phyloP scores from a whole-genome alignment of 1,140 invertebrate species.

The Triops cancriformis region DNA sequence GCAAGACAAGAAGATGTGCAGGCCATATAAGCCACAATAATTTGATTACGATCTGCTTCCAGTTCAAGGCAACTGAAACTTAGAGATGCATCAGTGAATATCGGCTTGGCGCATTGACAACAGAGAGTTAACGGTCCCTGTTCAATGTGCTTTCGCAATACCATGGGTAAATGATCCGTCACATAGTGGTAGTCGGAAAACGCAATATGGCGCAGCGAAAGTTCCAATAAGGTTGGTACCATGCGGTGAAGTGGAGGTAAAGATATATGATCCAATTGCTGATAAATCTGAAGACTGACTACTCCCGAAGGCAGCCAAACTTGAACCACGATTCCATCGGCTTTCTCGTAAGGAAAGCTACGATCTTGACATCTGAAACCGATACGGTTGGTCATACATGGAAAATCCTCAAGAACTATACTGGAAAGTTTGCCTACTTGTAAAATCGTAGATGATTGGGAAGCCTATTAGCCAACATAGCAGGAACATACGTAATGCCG shows the following conservation, averaged over 20 bases:
- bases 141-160: neutral
- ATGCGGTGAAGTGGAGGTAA: neutral
- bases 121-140: neutral
- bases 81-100: neutral
- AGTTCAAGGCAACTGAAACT: neutral
- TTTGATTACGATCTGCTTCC: neutral
- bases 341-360: neutral
- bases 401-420: neutral
- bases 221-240: slow-evolving; percentile 5
- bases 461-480: slow-evolving; percentile 12
- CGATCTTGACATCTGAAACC: neutral
- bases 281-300: neutral
- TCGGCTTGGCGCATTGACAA: neutral
- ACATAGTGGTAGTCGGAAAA: slow-evolving; percentile 5
- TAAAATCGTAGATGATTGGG: neutral
- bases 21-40: neutral
- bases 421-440: neutral
- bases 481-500: slow-evolving; percentile 20
- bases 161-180: neutral
- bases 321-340: neutral
- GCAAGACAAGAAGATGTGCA: neutral
- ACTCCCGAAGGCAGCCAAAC: neutral
- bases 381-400: neutral
- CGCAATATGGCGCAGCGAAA: neutral
- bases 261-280: slow-evolving; percentile 10